Evolutionary conservation across 2,797 vertebrate species (phyloP).

Genomic region (Halcyon smyrnensis): DNA sequence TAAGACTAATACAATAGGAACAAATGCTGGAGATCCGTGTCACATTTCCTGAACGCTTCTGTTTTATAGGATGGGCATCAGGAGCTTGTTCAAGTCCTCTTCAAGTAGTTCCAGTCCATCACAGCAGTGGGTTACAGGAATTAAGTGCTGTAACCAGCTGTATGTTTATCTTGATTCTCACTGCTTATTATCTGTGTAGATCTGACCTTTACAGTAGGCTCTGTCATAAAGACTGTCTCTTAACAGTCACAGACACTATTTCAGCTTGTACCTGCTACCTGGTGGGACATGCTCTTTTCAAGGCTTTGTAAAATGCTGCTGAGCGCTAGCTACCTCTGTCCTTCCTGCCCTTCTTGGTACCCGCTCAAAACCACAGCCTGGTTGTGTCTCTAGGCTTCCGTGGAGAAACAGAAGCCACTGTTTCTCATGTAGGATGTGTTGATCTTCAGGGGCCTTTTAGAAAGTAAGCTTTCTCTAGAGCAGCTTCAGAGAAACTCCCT

Average conservation of each 20-base stretch:
- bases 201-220: background rate
- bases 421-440: background rate
- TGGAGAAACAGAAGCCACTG: fast-evolving
- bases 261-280: background rate
- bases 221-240: background rate
- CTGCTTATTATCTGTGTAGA: background rate
- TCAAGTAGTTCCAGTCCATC: background rate
- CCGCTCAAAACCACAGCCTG: background rate
- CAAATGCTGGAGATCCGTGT: background rate
- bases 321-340: background rate
- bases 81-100: background rate
- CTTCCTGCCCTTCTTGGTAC: background rate
- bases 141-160: fast-evolving
- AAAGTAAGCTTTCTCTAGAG: background rate
- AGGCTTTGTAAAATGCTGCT: background rate
- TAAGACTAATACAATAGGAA: background rate
- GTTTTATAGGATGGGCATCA: background rate
- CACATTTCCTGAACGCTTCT: background rate
- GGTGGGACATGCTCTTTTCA: background rate
- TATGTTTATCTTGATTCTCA: background rate
- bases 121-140: background rate
- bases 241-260: background rate
- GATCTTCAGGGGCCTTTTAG: background rate
- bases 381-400: background rate
- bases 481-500: background rate